Evolutionary conservation across 2,113 vertebrate species (phyloP), one percentile per base, ranked within the genome.

Genomic region (Scomber japonicus): DNA sequence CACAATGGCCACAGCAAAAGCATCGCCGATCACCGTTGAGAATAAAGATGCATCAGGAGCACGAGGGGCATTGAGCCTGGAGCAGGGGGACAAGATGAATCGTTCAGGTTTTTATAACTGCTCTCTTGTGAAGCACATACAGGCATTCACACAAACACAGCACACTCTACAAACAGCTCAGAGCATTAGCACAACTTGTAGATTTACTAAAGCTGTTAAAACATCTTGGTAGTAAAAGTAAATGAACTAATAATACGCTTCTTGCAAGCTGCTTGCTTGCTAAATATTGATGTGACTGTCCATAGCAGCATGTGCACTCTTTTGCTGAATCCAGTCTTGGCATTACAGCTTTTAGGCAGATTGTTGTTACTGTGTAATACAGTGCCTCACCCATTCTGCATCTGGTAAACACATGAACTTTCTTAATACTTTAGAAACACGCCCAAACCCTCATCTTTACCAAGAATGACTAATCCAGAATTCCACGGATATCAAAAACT

Each of bases 1-100:
- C 19, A 99, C 97, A 31, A 99, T 94, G 0, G 97, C 97, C 0
- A 99, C 90, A 60, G 97, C 95, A 8, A 99, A 97, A 27, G 97
- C 96, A 0, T 97, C 96, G 5, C 96, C 96, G 0, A 88, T 74
- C 8, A 98, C 75, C 8, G 84, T 17, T 10, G 89, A 71, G 24
- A 98, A 97, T 48, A 96, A 83, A 27, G 55, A 69, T 64, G 72
- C 0, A 0, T 92, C 92, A 57, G 97, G 97, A 44, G 16, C 80
- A 65, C 56, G 65, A 0, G 97, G 97, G 0, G 95, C 72, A 24
- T 93, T 88, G 86, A 99, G 80, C 79, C 98, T 99, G 88, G 17
- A 54, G 15, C 17, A 66, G 65, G 31, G 63, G 19, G 53, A 59
- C 17, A 49, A 46, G 27, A 24, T 5, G 13, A 61, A 30, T n/a